Base-by-base conservation (phyloP, 2,888 invertebrate genomes). In the Abrostola tripartita region DNA sequence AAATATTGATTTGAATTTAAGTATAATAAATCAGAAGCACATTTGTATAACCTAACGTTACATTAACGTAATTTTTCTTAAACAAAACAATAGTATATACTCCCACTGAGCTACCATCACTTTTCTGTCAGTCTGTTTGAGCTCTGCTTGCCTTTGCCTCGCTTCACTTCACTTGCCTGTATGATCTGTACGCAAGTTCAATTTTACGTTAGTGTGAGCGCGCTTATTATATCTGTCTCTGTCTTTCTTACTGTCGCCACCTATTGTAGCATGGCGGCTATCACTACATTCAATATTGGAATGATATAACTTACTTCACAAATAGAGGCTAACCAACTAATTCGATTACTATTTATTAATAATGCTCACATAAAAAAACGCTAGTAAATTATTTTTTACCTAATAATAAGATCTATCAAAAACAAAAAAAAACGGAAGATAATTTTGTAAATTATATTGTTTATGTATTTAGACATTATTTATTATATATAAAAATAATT, bases 61-160 rank as follows among this genome's bases (percentile, higher is more conserved):
- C 74, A 71, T 61, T 61, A 56, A 37, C 44, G 44, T 62, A 52
- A 50, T 52, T 56, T 61, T 67, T 52, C 36, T 68, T 60, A 71
- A 71, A 75, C 72, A 71, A 76, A 74, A 76, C 67, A 72, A 62
- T 58, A 60, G 14, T 53, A 37, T 12, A 61, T 58, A 37, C 63
- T 61, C 47, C 60, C n/a, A 63, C 62, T 41, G 65, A 66, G 58
- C 54, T 49, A 53, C 58, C 14, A 52, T 66, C 60, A 59, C 60
- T 70, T 70, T 63, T 70, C 60, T 70, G 55, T 51, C 36, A 11
- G 10, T 37, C 52, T 52, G 44, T 14, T 14, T 24, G 24, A 9
- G 44, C 44, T 47, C 9, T 24, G 24, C 44, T 47, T 24, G 44
- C 44, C 44, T 14, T 24, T 24, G 14, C 24, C 44, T 9, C 44